Conservation (phyloP, 2,113 vertebrate species). For the Glareola pratincola region DNA sequence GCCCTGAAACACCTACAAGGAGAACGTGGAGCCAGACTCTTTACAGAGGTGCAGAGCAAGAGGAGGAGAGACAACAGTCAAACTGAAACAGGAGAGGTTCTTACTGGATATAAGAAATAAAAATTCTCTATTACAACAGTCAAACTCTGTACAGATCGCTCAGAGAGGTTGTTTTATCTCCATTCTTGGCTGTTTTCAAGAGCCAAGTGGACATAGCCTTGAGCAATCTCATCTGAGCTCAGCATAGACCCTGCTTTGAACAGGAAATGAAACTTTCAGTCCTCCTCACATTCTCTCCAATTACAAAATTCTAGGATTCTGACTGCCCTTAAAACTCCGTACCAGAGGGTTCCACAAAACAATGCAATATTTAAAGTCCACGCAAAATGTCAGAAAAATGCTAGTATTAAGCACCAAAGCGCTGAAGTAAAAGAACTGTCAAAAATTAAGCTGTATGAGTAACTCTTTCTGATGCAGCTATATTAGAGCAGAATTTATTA, state of each 20-base stretch:
- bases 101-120: neutral
- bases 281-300: neutral
- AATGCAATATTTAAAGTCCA: neutral
- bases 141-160: neutral
- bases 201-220: neutral
- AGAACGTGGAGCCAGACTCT: neutral
- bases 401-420: neutral
- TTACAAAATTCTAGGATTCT: neutral
- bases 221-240: neutral
- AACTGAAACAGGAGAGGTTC: neutral
- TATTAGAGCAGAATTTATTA: neutral
- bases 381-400: neutral
- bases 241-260: neutral
- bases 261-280: neutral
- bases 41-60: neutral
- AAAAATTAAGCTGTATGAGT: neutral
- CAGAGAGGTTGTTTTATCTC: neutral
- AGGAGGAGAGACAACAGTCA: neutral
- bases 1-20: neutral
- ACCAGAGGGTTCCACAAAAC: neutral
- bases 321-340: neutral
- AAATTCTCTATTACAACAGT: neutral
- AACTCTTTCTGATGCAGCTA: neutral
- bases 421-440: neutral
- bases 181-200: neutral